These are phyloP conservation scores for Andrena bucephala DNA, from an alignment of 2,888 invertebrate genomes.

Conservation along the genomic window DNA sequence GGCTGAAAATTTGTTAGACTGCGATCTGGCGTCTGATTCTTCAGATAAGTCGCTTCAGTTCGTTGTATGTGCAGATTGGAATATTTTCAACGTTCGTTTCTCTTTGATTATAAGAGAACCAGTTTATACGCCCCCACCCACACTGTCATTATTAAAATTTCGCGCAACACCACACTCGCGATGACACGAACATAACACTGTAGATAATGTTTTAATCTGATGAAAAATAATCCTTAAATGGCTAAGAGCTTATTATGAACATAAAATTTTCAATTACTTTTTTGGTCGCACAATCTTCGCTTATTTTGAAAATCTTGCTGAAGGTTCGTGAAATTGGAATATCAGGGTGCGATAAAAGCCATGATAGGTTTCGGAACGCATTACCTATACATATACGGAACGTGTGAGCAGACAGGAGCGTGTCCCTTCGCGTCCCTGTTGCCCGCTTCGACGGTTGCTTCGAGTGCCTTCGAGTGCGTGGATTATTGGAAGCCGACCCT, in stretches of 20 bases:
- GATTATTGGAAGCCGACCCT: slow-evolving; percentile 69
- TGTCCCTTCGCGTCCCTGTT: slow-evolving; percentile 29
- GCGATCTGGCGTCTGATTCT: slow-evolving; percentile 31
- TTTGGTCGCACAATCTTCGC: background rate
- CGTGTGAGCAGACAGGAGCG: slow-evolving; percentile 19
- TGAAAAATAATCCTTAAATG: too few species aligned
- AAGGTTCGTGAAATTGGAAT: background rate
- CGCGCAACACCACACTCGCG: background rate
- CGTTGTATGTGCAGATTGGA: slow-evolving; percentile 5
- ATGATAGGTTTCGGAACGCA: background rate
- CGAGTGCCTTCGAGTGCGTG: slow-evolving; percentile 44
- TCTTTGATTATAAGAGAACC: slow-evolving; percentile 27
- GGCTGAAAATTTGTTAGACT: slow-evolving; percentile 44
- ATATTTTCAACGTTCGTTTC: slow-evolving; percentile 25
- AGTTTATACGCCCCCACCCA: slow-evolving; percentile 37
- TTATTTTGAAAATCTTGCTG: background rate
- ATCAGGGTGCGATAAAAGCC: slow-evolving; percentile 4
- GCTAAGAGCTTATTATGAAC: too few species aligned
- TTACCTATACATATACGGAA: background rate
- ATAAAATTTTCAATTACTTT: too few species aligned
- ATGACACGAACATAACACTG: too few species aligned
- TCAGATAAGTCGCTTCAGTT: slow-evolving; percentile 7
- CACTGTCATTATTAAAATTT: slow-evolving; percentile 3
- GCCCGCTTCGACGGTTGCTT: slow-evolving; percentile 42
- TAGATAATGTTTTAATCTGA: too few species aligned